Evolutionary conservation across 2,888 invertebrate species (phyloP).

Genomic region (Ochlodes sylvanus): DNA sequence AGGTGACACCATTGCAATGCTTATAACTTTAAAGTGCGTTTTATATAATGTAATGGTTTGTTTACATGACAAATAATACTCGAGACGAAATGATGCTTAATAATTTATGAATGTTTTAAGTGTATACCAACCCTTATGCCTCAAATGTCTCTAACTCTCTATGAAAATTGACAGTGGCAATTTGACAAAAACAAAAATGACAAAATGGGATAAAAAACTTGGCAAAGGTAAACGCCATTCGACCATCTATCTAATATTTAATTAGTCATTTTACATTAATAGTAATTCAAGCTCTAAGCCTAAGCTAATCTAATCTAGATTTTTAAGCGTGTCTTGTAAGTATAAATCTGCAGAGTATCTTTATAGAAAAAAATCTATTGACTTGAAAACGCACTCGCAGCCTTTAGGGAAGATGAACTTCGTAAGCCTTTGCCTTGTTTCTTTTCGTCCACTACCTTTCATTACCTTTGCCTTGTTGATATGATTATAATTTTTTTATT

Average conservation of each 20-base stretch:
- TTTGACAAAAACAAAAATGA: neutral
- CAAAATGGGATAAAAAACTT: neutral
- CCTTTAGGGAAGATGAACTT: neutral
- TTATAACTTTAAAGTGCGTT: no score
- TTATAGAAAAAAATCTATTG: no score
- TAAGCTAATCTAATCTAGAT: neutral
- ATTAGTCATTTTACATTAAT: neutral
- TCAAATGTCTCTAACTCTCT: no score
- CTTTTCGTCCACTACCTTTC: conserved; percentile 19
- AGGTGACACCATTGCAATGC: no score
- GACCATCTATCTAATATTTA: conserved; percentile 6
- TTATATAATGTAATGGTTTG: no score
- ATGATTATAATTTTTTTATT: conserved; percentile 8
- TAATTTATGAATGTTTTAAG: no score
- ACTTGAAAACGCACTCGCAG: no score
- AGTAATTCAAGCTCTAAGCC: neutral
- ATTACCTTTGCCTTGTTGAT: conserved; percentile 13
- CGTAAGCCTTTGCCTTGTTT: conserved; percentile 26
- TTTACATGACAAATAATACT: no score
- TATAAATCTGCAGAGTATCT: neutral
- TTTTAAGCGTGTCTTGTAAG: neutral
- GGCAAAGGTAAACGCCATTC: conserved; percentile 23
- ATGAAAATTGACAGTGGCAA: no score
- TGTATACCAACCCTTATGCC: no score
- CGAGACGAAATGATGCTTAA: no score